Evolutionary conservation across 2,888 invertebrate species (phyloP), one percentile per base, ranked within the genome.

Genomic region (Dynastes tityus): DNA sequence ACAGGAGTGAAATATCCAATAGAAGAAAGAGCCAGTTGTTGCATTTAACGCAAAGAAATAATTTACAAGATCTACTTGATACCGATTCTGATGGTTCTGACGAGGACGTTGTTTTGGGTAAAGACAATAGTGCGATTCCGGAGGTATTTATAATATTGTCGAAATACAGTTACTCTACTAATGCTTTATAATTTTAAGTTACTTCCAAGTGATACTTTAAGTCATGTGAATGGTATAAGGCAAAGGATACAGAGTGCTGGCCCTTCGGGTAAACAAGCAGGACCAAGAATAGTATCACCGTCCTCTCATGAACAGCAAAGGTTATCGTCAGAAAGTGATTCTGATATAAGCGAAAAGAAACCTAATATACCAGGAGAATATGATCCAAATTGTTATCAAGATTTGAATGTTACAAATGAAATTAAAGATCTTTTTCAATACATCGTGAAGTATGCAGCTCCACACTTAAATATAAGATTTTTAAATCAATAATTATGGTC

Each of bases 381-480:
- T 88, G 95, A 97, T 88, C 95, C 97, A 1, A 93, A 94, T 82
- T 93, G 95, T 83, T 98, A 94, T 90, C 95, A 96, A 81, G 93
- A 95, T 86, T 89, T 98, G 79, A 92, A 95, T 78, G 95, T 96
- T 70, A 92, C 95, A 1, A 90, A 93, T 0, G 98, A 98, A 81
- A 92, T 98, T 82, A 96, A 96, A 86, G 97, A 98, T 84, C 90
- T 98, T 5, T 98, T 99, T 89, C 95, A 96, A 85, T 97, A 96
- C 85, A 98, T 99, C 80, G 93, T 94, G 84, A 95, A 95, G 96
- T 95, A 88, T 89, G 1, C 3, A 13, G 3, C n/a, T 5, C 53
- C 3, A 5, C 16, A 53, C 13, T 53, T 53, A 16, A 27, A 22
- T 22, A 27, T n/a, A n/a, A n/a, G 13, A 51, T 55, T 70, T 32